Base-by-base conservation (phyloP, 1,140 invertebrate species). In the Thalassaphorura encarpata region DNA sequence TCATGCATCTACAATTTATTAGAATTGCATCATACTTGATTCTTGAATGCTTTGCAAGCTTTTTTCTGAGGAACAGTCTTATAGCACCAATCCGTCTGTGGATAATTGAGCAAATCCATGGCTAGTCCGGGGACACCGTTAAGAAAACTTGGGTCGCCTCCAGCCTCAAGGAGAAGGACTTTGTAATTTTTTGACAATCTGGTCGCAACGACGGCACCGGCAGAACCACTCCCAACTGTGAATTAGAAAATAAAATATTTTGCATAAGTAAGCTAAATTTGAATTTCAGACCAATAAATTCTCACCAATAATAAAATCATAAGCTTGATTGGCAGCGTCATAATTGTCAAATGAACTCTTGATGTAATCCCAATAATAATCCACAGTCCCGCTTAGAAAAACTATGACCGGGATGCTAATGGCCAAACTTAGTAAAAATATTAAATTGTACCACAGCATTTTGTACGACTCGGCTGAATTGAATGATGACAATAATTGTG, bases 171-270 rank as follows among this genome's bases (percentile, higher is more conserved):
- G 29, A 75, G 51, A 18, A 75, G 63, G 24, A 75, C 69, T 16
- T 59, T 69, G 3, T 33, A 42, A 27, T 60, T 40, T 42, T 69
- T 66, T 8, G 75, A 68, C 16, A 78, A 66, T 18, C 77, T 46
- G 15, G 68, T 70, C 0, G 77, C 77, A 47, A 78, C 49, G 11
- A 77, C 75, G 48, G 70, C 69, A 26, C 77, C 77, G 5, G 75
- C 72, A 3, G 75, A 73, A 33, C 77, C 77, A 19, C 52, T 58
- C 8, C 65, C 66, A 13, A 67, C 63, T 36, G n/a, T n/a, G n/a
- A n/a, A n/a, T n/a, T n/a, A n/a, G n/a, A n/a, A n/a, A n/a, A n/a
- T n/a, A n/a, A n/a, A n/a, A n/a, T n/a, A n/a, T n/a, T n/a, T n/a
- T n/a, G n/a, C n/a, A n/a, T n/a, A n/a, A n/a, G n/a, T n/a, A n/a